Percentiles rank a stretch among this genome's conserved stretches.
phyloP scores from a whole-genome alignment of 2,888 invertebrate species.

The Oscheius sp. region DNA sequence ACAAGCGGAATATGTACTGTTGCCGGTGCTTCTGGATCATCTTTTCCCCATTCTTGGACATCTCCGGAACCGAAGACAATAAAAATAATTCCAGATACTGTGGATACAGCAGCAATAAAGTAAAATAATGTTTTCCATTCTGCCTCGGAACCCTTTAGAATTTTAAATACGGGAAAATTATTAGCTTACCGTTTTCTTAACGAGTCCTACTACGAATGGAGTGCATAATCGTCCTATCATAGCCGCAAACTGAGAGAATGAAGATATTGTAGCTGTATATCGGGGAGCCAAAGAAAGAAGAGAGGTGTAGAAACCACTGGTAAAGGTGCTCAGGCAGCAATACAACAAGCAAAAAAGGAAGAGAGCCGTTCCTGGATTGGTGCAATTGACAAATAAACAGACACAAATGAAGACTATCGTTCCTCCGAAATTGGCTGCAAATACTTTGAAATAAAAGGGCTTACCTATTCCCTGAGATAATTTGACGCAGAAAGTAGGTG shows the following conservation, averaged over 20 bases:
- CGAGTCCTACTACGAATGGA: slow-evolving; percentile 47
- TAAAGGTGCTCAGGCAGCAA: slow-evolving; percentile 44
- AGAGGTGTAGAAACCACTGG: slow-evolving; percentile 57
- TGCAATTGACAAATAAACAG: slow-evolving; percentile 57
- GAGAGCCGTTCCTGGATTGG: slow-evolving; percentile 46
- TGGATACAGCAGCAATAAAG: slow-evolving; percentile 33
- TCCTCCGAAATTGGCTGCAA: slow-evolving; percentile 48
- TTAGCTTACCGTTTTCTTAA: slow-evolving; percentile 42
- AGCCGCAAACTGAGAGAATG: slow-evolving; percentile 55
- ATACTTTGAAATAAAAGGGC: background rate
- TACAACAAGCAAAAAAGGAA: slow-evolving; percentile 51
- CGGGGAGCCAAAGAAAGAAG: slow-evolving; percentile 57
- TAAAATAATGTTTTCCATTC: slow-evolving; percentile 50
- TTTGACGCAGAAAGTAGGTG: slow-evolving; percentile 48
- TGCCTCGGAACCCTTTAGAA: slow-evolving; percentile 36
- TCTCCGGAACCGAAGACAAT: slow-evolving; percentile 52
- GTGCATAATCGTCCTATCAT: slow-evolving; percentile 49
- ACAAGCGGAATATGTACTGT: slow-evolving; percentile 17
- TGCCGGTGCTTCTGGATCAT: slow-evolving; percentile 27
- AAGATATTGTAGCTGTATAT: slow-evolving; percentile 57
- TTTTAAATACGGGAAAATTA: background rate
- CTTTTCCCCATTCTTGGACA: slow-evolving; percentile 48
- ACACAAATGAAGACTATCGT: slow-evolving; percentile 43
- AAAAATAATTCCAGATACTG: slow-evolving; percentile 46
- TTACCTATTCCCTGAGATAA: slow-evolving; percentile 50